Evolutionary conservation across 2,888 invertebrate species (phyloP), one percentile per base, ranked within the genome.

Genomic region (Saturnia japonica): DNA sequence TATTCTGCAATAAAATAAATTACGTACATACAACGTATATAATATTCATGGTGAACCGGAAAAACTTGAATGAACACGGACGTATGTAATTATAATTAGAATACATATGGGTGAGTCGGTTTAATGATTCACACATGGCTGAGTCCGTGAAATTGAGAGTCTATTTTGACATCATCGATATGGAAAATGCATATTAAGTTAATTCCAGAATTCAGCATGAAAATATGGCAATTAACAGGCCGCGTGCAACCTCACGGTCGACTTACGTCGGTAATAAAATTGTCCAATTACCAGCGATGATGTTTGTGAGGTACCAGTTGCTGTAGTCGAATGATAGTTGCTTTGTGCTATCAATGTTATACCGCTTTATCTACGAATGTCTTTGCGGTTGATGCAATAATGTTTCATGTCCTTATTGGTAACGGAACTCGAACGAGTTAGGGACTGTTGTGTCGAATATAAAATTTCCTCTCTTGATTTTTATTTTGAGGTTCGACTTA

Each of bases 181-280:
- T 80, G 79, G 79, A 75, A 80, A 81, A 88, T 88, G 84, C 87
- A 89, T 87, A 87, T 85, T 84, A 83, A 86, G 87, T 89, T 86
- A 88, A 88, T 87, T 85, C 79, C 79, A 77, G 79, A 82, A 85
- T 88, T 88, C 85, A 84, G 81, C 81, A 75, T 74, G 83, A 83
- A 87, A 88, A 88, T 86, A 83, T 83, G 82, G 80, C 84, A 87
- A 88, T 89, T 88, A 87, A 85, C 85, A 80, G 79, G 76, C 79
- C 83, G 83, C 80, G 82, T 83, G 80, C 78, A 74, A 76, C 76
- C 76, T 76, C 80, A 75, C 76, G 79, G 83, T 77, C 78, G 80
- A 77, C 88, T 88, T 88, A 88, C 80, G 87, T 84, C 78, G 88
- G n/a, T 85, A 85, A 87, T 88, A 87, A 88, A 88, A 82, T 82